These are phyloP conservation scores for Acrossocheilus fasciatus DNA, from an alignment of 2,797 vertebrate species.

Conservation along the genomic window DNA sequence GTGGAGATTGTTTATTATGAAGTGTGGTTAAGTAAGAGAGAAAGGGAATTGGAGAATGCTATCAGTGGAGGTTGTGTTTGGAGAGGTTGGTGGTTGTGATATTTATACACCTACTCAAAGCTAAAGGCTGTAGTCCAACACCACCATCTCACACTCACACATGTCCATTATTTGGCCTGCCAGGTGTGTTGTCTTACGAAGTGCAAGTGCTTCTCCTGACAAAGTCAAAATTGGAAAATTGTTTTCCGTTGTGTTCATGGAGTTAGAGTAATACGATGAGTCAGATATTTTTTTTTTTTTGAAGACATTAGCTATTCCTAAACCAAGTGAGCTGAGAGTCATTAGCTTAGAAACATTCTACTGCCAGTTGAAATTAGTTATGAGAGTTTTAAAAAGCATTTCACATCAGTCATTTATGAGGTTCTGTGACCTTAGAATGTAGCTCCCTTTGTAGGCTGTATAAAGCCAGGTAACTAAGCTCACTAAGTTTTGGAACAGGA, in stretches of 20 bases:
- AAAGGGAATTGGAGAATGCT: conserved; percentile 3
- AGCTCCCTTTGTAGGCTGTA: not conserved
- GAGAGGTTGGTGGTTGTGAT: not conserved
- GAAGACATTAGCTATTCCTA: not conserved
- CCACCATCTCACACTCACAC: conserved; percentile 24
- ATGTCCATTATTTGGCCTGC: not conserved
- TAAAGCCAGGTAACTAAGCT: not conserved
- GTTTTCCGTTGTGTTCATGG: conserved; percentile 3
- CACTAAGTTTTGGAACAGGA: not conserved
- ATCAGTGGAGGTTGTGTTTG: conserved; percentile 1
- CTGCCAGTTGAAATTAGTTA: not conserved
- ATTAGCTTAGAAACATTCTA: not conserved
- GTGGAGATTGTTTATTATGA: conserved; percentile 15
- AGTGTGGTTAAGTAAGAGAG: not conserved
- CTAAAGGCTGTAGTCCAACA: conserved; percentile 21
- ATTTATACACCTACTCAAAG: conserved; percentile 27
- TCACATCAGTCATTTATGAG: not conserved
- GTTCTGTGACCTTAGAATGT: not conserved
- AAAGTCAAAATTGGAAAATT: not conserved
- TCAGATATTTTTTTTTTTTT: not conserved
- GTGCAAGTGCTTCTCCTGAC: conserved; percentile 12
- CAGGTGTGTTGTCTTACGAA: conserved; percentile 19
- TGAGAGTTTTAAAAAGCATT: not conserved
- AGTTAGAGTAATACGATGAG: not conserved
- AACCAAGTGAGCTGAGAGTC: not conserved